Evolutionary conservation across 1,140 invertebrate species (phyloP).

Genomic region (Pomacea maculata): DNA sequence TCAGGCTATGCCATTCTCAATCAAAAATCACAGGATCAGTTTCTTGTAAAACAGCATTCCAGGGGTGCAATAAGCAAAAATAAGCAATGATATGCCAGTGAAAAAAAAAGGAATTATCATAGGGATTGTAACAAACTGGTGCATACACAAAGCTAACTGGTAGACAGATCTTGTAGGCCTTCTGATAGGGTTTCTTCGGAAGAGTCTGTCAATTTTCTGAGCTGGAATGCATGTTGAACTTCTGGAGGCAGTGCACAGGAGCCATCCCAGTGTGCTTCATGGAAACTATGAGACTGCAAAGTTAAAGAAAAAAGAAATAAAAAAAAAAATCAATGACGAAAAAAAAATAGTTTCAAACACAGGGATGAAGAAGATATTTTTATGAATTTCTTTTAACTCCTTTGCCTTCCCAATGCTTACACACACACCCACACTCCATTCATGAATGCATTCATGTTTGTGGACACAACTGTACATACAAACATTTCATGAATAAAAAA

Average conservation of each 20-base stretch:
- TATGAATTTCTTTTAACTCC: background rate
- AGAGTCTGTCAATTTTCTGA: slow-evolving; percentile 45
- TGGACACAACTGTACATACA: too few species aligned
- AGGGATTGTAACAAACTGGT: background rate
- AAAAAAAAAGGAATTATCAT: too few species aligned
- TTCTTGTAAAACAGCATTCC: too few species aligned
- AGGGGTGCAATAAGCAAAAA: too few species aligned
- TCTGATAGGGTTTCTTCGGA: slow-evolving; percentile 49
- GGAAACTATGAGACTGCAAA: slow-evolving; percentile 78
- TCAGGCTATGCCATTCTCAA: too few species aligned
- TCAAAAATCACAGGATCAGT: too few species aligned
- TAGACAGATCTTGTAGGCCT: slow-evolving; percentile 53
- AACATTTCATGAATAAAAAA: too few species aligned
- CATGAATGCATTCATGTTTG: background rate
- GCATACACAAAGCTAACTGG: slow-evolving; percentile 25
- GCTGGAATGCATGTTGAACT: slow-evolving; percentile 37
- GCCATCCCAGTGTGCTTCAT: slow-evolving; percentile 79
- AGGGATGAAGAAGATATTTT: background rate
- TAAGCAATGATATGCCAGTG: too few species aligned
- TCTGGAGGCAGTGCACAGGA: slow-evolving; percentile 69
- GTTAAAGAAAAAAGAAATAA: slow-evolving; percentile 30
- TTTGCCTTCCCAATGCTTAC: background rate
- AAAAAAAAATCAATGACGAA: background rate
- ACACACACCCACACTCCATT: background rate
- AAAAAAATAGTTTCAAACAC: background rate